Conservation (phyloP, 2,888 invertebrate genomes). For the Sinopyrophorus schimmeli region DNA sequence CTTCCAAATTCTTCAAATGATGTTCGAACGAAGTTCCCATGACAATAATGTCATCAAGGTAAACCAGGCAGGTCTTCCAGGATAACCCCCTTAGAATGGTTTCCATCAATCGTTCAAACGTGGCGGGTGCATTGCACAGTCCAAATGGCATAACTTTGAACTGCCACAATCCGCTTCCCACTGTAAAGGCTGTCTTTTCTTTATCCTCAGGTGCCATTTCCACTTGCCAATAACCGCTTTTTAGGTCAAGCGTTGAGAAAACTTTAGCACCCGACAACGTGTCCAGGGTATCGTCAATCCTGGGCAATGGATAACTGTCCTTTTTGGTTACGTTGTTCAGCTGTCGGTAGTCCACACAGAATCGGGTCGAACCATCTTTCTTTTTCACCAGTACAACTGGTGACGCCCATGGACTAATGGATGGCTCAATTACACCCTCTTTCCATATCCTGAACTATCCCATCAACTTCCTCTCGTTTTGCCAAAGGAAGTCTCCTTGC, state of each 20-base stretch:
- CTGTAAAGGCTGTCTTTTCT: conserved; percentile 26
- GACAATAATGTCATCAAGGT: conserved; percentile 43
- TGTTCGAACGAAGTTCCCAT: conserved; percentile 26
- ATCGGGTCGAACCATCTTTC: conserved; percentile 30
- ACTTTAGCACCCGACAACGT: conserved; percentile 39
- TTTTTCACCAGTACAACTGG: conserved; percentile 33
- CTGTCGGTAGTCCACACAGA: conserved; percentile 36
- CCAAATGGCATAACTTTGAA: conserved; percentile 43
- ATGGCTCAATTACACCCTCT: conserved; percentile 34
- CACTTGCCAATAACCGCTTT: conserved; percentile 45
- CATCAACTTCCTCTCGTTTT: too few relatives aligned
- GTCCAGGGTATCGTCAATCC: conserved; percentile 35
- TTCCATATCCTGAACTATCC: too few relatives aligned
- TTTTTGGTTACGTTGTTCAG: conserved; percentile 28
- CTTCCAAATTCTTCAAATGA: conserved; percentile 28
- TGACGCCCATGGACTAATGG: conserved; percentile 26
- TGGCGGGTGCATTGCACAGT: conserved; percentile 39
- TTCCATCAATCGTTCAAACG: conserved; percentile 41
- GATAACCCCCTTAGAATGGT: conserved; percentile 35
- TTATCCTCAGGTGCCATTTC: conserved; percentile 32
- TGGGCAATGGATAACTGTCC: conserved; percentile 32
- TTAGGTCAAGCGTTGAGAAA: conserved; percentile 42
- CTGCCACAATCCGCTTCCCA: conserved; percentile 39
- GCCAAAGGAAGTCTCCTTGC: too few relatives aligned
- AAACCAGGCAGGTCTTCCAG: conserved; percentile 33